These are phyloP conservation scores for Nothocercus julius DNA, from an alignment of 2,113 vertebrate genomes.

Conservation along the genomic window DNA sequence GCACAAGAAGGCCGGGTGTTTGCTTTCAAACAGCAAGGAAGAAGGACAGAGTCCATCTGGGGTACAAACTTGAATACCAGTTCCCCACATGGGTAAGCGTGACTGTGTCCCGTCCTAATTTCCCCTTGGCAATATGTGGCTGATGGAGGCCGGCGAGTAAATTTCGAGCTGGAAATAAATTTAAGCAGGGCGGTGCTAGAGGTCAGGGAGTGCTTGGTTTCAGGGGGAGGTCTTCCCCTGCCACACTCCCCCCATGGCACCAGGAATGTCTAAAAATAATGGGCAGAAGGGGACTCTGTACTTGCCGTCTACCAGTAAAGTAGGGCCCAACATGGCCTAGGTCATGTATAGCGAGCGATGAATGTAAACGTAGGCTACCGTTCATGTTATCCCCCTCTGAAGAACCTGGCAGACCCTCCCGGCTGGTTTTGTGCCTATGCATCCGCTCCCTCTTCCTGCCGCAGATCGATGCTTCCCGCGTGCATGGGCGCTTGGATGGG, in stretches of 20 bases:
- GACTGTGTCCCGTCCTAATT: not conserved
- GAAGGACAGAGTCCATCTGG: constrained; percentile 22
- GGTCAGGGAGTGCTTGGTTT: not conserved
- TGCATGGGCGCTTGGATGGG: constrained; percentile 22
- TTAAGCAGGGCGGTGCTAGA: constrained; percentile 6
- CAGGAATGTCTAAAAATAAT: not conserved
- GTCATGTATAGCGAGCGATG: not conserved
- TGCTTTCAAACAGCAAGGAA: constrained; percentile 55
- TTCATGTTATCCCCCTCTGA: not conserved
- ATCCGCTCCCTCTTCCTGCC: constrained; percentile 16
- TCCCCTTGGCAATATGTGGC: not conserved
- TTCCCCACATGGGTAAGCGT: not conserved
- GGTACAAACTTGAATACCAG: not conserved
- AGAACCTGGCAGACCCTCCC: not conserved
- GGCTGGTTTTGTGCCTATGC: constrained; percentile 30
- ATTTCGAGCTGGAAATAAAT: constrained; percentile 11
- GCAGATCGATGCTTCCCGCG: constrained; percentile 37
- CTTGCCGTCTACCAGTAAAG: not conserved
- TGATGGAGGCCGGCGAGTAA: not conserved
- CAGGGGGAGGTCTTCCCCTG: constrained; percentile 2
- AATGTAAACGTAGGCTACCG: not conserved
- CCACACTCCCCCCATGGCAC: not conserved
- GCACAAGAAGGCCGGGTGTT: constrained; percentile 39
- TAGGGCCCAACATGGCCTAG: not conserved
- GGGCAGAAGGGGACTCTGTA: not conserved